Conservation (phyloP, 1,140 invertebrate species). For the Drosophila virilis region DNA sequence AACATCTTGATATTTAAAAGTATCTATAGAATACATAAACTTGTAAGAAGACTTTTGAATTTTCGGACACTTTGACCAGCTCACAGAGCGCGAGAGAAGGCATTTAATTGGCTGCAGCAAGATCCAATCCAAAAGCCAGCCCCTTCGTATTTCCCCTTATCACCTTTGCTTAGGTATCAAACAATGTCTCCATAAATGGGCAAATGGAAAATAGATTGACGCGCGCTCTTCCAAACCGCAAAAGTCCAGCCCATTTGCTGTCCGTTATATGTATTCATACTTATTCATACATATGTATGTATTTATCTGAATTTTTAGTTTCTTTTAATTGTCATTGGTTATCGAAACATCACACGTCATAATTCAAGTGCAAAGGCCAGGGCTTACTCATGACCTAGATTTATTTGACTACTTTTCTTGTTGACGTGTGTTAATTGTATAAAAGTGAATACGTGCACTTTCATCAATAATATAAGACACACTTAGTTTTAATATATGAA, state of each 20-base stretch:
- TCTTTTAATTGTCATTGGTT: background rate
- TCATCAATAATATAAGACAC: background rate
- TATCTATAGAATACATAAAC: no score
- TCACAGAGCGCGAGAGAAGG: background rate
- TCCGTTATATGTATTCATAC: background rate
- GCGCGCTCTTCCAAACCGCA: background rate
- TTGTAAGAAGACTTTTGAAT: no score
- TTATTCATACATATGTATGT: background rate
- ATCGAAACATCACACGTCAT: conserved; percentile 12
- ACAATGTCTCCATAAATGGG: conserved; percentile 1
- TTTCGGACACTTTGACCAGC: background rate
- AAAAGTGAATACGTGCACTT: background rate
- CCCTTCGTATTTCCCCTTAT: background rate
- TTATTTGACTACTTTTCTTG: background rate
- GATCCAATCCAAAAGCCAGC: background rate
- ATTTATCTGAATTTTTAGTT: background rate
- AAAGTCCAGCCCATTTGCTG: background rate
- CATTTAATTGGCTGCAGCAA: background rate
- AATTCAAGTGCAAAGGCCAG: conserved; percentile 27
- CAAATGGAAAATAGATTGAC: background rate
- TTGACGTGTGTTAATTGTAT: no score
- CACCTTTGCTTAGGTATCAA: background rate
- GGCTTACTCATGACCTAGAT: conserved; percentile 59
- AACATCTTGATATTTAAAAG: no score
- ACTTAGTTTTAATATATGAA: background rate